These are phyloP conservation scores for Vanessa atalanta DNA, from an alignment of 1,140 invertebrate species.

Conservation along the genomic window DNA sequence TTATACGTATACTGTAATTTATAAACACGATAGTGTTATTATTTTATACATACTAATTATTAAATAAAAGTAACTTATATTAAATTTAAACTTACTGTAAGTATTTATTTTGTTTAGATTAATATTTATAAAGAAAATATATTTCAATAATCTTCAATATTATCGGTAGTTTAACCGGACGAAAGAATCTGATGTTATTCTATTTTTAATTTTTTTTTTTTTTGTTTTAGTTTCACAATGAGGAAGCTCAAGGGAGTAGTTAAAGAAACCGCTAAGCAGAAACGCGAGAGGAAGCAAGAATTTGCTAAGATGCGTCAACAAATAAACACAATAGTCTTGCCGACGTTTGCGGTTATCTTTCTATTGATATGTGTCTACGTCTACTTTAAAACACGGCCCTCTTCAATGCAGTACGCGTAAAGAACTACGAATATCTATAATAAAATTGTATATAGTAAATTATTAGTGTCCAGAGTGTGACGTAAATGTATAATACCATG, in stretches of 20 bases:
- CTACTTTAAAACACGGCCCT: conserved; percentile 88
- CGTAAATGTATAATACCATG: conserved; percentile 22
- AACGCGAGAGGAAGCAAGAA: conserved; percentile 90
- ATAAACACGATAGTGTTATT: background rate
- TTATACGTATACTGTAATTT: background rate
- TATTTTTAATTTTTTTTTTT: background rate
- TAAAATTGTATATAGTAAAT: conserved; percentile 20
- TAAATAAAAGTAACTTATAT: background rate
- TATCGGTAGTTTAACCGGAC: background rate
- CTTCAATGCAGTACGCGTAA: conserved; percentile 71
- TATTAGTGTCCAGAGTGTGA: conserved; percentile 14
- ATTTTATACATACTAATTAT: background rate
- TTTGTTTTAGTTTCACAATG: conserved; percentile 77
- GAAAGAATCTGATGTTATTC: background rate
- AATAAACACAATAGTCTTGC: conserved; percentile 88
- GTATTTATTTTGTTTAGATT: background rate
- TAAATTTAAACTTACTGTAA: background rate
- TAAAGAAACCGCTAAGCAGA: conserved; percentile 92
- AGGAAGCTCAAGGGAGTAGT: conserved; percentile 89
- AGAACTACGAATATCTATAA: background rate
- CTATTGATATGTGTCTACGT: conserved; percentile 88
- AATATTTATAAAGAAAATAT: no score
- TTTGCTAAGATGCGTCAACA: conserved; percentile 89
- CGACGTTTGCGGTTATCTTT: conserved; percentile 85
- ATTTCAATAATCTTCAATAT: no score